These are phyloP conservation scores for Gandaritis pyraliata DNA, from an alignment of 2,888 invertebrate species.

Conservation along the genomic window DNA sequence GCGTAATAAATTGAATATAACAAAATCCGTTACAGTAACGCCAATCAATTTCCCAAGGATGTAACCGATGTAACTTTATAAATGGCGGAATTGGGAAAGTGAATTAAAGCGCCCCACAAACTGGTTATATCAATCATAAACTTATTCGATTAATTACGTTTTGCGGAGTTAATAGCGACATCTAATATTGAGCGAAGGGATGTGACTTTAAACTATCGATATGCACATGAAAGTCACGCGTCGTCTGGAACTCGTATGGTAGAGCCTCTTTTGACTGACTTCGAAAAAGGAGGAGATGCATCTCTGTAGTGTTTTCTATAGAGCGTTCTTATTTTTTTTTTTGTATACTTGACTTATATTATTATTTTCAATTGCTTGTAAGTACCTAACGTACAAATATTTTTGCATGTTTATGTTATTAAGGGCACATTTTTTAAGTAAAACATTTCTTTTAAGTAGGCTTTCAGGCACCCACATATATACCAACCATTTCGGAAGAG, in stretches of 20 bases:
- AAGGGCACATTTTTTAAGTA: no score
- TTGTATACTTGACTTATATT: no score
- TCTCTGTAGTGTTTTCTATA: no score
- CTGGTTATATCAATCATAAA: slow-evolving; percentile 85
- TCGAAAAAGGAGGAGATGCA: no score
- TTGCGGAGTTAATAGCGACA: slow-evolving; percentile 85
- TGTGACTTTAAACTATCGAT: slow-evolving; percentile 43
- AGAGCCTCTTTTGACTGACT: background rate
- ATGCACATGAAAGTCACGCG: background rate
- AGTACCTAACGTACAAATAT: no score
- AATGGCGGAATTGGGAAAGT: slow-evolving; percentile 81
- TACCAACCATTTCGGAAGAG: no score
- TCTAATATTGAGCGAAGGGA: slow-evolving; percentile 77
- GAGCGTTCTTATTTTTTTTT: no score
- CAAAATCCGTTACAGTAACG: slow-evolving; percentile 69
- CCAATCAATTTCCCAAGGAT: slow-evolving; percentile 81
- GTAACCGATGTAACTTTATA: slow-evolving; percentile 65
- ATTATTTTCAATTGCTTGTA: no score
- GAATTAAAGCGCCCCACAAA: slow-evolving; percentile 82
- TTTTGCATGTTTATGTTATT: no score
- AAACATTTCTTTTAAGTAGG: no score
- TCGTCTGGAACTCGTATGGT: background rate
- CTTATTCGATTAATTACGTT: slow-evolving; percentile 85
- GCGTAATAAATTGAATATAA: slow-evolving; percentile 67
- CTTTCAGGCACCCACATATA: no score